Evolutionary conservation across 2,113 vertebrate genomes (phyloP), one percentile per base, ranked within the genome.

Genomic region (Coptodon rendalli): DNA sequence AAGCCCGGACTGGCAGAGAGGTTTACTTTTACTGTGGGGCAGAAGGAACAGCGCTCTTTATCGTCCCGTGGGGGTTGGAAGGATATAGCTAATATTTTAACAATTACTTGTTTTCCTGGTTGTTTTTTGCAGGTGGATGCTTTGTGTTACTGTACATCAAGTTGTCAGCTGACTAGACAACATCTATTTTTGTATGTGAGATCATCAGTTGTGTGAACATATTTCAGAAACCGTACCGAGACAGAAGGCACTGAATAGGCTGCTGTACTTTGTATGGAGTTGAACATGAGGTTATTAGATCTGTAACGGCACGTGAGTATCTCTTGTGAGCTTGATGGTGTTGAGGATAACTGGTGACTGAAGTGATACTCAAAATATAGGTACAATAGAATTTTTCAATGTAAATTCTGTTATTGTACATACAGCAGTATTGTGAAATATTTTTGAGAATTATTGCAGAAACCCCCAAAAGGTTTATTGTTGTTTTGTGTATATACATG

Each of bases 401-500:
- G 95, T 96, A 96, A 96, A 97, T 97, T 94, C 93, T 95, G 95
- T 96, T 97, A 97, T 96, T 97, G 96, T 96, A 96, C 95, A 97
- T 96, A 96, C 91, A 89, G 93, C 94, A 91, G 94, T 96, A 95
- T 95, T 96, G 96, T 96, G 95, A 96, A 95, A 95, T 95, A 95
- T 96, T 96, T 96, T 96, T 96, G 94, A 94, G 94, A 96, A 93
- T 94, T 95, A 95, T 96, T 90, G 94, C 94, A 95, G 93, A 96
- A 66, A 89, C 93, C 95, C 91, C 12, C 19, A 92, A 95, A 92
- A 94, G 96, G 95, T 97, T 96, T 97, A 96, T 96, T 93, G 97
- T 97, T 97, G 97, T 97, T 98, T 96, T 96, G 97, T 99, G 97
- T 98, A 98, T 97, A 99, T 98, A 98, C 92, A 95, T 93, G 79